Evolutionary conservation across 2,888 invertebrate genomes (phyloP), one percentile per base, ranked within the genome.

Genomic region (Pseudolycoriella hygida): DNA sequence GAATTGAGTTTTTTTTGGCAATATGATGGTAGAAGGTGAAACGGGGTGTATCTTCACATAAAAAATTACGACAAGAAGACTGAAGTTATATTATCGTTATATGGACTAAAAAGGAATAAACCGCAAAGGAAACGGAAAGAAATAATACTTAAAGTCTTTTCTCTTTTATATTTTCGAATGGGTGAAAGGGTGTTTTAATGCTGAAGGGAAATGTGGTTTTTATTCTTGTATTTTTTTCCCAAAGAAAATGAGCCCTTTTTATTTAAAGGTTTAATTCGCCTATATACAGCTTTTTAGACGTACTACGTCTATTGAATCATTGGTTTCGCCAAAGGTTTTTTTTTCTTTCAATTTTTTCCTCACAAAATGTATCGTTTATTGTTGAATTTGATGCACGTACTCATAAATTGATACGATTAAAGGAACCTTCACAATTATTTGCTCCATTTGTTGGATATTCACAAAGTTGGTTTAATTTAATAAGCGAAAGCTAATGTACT

Each of bases 91-190:
- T 14, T 4, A 14, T 12, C 12, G n/a, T 34, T 12, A 34, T 12
- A 14, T 14, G 34, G 34, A 14, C 34, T 34, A 34, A 34, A 34
- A 14, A 34, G 34, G 15, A 34, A 34, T 14, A 34, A 34, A 34
- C 34, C 34, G 34, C 34, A 34, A 34, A 34, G 34, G 34, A 34
- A 34, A 34, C 34, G 34, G 34, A 34, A 34, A 34, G 34, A 34
- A 34, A 34, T 34, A 34, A 34, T 34, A 34, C 34, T 34, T 34
- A 34, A 34, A 34, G 34, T 14, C 34, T 34, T 34, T 34, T 34
- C 34, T 34, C 34, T 34, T 34, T 34, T 34, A 34, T 34, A 14
- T 34, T 14, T 12, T 34, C 25, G 25, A 25, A 25, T 34, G 34
- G 34, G 34, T 34, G 34, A 34, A 34, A 34, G 34, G 34, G 34